Percentiles rank a stretch among this genome's conserved stretches.
These are phyloP conservation scores for Hydropsyche tenuis DNA, from an alignment of 1,140 invertebrate genomes.

Conservation along the genomic window DNA sequence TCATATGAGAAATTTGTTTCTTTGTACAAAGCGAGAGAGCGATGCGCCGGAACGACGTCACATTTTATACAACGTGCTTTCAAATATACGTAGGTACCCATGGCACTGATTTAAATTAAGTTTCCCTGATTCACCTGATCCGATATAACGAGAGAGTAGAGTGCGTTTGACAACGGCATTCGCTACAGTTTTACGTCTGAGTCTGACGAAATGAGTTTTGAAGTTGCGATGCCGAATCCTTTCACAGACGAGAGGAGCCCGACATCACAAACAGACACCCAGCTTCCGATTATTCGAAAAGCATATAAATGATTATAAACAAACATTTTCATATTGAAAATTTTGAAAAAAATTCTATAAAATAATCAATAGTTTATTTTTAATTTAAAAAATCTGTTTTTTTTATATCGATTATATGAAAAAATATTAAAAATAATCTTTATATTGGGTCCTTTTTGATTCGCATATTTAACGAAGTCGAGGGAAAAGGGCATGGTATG, in stretches of 20 bases:
- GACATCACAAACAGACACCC: conserved; percentile 20
- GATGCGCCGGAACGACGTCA: no score
- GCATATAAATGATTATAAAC: not conserved
- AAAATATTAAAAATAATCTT: not conserved
- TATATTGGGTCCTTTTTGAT: not conserved
- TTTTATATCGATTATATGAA: no score
- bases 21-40: no score
- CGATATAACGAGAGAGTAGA: conserved; percentile 34
- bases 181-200: conserved; percentile 42
- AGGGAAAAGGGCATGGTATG: not conserved
- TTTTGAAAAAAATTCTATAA: no score
- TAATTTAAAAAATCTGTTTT: no score
- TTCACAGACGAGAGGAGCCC: not conserved
- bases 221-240: conserved; percentile 45
- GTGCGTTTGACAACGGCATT: conserved; percentile 47
- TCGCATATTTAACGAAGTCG: conserved; percentile 35
- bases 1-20: no score
- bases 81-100: not conserved
- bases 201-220: conserved; percentile 45
- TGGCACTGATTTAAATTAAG: conserved; percentile 42
- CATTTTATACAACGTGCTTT: not conserved
- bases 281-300: conserved; percentile 10
- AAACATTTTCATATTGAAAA: not conserved
- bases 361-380: no score
- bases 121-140: conserved; percentile 44